phyloP scores from a whole-genome alignment of 2,888 invertebrate genomes.

The Alloscopus bannaensis region DNA sequence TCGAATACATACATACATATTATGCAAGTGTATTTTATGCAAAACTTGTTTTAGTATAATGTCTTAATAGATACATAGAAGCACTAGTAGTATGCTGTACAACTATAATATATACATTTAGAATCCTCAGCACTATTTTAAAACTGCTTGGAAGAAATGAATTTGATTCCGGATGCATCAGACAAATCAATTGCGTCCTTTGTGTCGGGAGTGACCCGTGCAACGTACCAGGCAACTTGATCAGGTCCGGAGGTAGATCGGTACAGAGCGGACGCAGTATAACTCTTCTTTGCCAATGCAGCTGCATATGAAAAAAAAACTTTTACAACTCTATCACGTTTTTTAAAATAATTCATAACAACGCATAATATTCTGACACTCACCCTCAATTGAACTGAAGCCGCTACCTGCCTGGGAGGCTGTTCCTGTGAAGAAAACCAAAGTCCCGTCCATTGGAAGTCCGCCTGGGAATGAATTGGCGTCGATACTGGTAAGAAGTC shows the following conservation, averaged over 20 bases:
- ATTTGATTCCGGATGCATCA: slow-evolving; percentile 64
- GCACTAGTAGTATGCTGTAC: not conserved
- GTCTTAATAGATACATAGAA: not conserved
- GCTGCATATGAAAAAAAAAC: slow-evolving; percentile 42
- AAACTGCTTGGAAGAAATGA: slow-evolving; percentile 61
- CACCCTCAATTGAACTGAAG: slow-evolving; percentile 69
- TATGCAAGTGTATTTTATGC: not conserved
- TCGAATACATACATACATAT: not conserved
- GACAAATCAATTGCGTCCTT: slow-evolving; percentile 50
- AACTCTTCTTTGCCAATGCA: slow-evolving; percentile 62
- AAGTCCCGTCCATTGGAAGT: slow-evolving; percentile 70
- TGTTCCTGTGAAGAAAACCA: slow-evolving; percentile 71
- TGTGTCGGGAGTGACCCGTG: slow-evolving; percentile 62
- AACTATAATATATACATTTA: not conserved
- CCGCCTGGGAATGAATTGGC: slow-evolving; percentile 71
- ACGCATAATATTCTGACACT: not conserved
- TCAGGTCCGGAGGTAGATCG: slow-evolving; percentile 59
- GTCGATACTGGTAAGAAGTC: slow-evolving; percentile 70
- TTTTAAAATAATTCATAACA: no score
- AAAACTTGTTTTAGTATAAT: not conserved
- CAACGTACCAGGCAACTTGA: slow-evolving; percentile 63
- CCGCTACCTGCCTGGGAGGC: slow-evolving; percentile 63
- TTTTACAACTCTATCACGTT: no score
- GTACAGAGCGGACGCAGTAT: slow-evolving; percentile 65
- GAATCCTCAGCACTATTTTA: no score